These are phyloP conservation scores for Malacoctenus gilli DNA, from an alignment of 2,797 vertebrate species.

Conservation along the genomic window DNA sequence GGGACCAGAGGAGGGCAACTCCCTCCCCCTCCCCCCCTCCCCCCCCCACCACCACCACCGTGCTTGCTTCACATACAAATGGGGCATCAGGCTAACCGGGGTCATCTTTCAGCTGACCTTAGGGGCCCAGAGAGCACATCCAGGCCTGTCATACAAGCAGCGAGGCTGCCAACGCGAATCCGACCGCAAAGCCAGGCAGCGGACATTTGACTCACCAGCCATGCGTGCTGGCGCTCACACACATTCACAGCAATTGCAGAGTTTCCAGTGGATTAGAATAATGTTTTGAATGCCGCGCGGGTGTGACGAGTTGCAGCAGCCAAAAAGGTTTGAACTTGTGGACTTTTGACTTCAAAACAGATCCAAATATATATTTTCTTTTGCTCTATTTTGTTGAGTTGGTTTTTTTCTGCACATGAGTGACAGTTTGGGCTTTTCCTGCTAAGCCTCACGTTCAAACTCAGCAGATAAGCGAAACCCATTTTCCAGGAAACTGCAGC, in stretches of 20 bases:
- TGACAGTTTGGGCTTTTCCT: neutral
- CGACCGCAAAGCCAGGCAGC: slow-evolving; percentile 24
- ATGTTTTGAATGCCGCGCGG: slow-evolving; percentile 10
- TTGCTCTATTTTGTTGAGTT: neutral
- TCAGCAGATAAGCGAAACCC: slow-evolving; percentile 11
- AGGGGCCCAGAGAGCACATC: slow-evolving; percentile 10
- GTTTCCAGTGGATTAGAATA: slow-evolving; percentile 14
- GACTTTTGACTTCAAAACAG: neutral
- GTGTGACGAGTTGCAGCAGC: slow-evolving; percentile 15
- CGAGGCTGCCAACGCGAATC: slow-evolving; percentile 36
- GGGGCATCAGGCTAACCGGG: slow-evolving; percentile 48
- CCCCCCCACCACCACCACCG: slow-evolving; percentile 30
- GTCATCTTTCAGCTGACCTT: slow-evolving; percentile 64
- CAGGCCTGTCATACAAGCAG: slow-evolving; percentile 38
- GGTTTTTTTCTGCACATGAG: neutral
- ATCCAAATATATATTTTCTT: neutral
- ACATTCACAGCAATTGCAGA: slow-evolving; percentile 1
- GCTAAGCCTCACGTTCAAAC: slow-evolving; percentile 7
- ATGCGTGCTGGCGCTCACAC: slow-evolving; percentile 26
- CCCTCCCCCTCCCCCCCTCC: slow-evolving; percentile 12
- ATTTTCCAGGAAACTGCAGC: slow-evolving; percentile 30
- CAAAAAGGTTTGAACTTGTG: neutral
- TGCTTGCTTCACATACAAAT: no score
- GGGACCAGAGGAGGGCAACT: no score
- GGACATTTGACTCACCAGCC: slow-evolving; percentile 36